Base-by-base conservation (phyloP, 2,888 invertebrate genomes). In the Cephus pulcher region DNA sequence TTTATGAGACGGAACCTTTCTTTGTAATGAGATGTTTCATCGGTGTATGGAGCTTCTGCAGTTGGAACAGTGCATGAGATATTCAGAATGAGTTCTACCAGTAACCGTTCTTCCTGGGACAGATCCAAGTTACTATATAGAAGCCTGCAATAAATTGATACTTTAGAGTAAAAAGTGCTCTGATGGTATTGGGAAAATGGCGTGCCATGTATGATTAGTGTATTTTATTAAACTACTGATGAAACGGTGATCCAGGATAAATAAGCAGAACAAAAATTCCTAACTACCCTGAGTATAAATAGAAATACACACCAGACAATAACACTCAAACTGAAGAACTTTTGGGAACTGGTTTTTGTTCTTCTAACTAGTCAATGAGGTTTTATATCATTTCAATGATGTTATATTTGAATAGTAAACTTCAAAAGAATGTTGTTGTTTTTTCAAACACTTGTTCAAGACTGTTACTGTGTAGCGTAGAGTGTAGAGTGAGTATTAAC, bases 121-220 rank as follows among this genome's bases (percentile, higher is more conserved):
- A 89, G 80, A 78, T 91, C 88, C 84, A 86, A 86, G 80, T 90
- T 89, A 80, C 84, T 87, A 75, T 91, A 90, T 75, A 90, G 82
- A 79, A 89, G 88, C 80, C 90, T 91, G 88, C n/a, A 88, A 88
- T 79, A 76, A 69, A 12, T 56, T 56, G 9, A 56, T 23, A 56
- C 23, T 56, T 56, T 56, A 56, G 23, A 56, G 9, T 56, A 56
- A 56, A 23, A 56, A 56, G 23, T 23, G 23, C 2, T 2, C 56
- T 56, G 2, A 9, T 23, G 9, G 1, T 56, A 15, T 23, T 56
- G 56, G 56, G 23, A 56, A 56, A 23, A 56, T 23, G 56, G 2
- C 0, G 56, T 23, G 23, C 23, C 56, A 56, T 23, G 23, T 23
- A 56, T 23, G 23, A 9, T 23, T 6, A 23, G 56, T 1, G 6